Percentiles rank a stretch among this genome's conserved stretches.
phyloP scores from a whole-genome alignment of 2,797 vertebrate species.

The Bryconaethiops microstoma region DNA sequence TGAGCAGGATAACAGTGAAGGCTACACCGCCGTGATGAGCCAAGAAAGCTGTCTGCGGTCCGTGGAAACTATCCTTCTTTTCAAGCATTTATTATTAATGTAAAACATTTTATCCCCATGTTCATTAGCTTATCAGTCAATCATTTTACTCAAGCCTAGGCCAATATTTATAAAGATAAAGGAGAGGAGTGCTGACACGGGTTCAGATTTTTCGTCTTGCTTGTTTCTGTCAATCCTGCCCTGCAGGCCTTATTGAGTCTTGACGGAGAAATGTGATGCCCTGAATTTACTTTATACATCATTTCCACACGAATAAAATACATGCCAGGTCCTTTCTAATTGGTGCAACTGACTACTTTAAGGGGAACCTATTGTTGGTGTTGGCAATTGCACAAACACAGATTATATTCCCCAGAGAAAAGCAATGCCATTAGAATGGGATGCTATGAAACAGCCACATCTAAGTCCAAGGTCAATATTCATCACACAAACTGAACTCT shows the following conservation, averaged over 20 bases:
- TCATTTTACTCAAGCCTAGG: background rate
- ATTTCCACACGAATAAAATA: too few species aligned
- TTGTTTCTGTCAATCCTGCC: background rate
- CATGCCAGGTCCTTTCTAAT: background rate
- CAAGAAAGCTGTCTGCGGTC: background rate
- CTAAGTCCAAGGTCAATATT: too few species aligned
- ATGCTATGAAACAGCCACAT: too few species aligned
- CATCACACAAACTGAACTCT: too few species aligned
- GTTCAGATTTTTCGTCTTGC: background rate
- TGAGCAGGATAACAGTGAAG: background rate
- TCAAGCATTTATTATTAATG: constrained; percentile 2
- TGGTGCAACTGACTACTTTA: background rate
- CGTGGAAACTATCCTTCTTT: background rate
- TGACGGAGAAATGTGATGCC: background rate
- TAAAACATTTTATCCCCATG: background rate
- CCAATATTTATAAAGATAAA: background rate
- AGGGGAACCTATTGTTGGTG: background rate
- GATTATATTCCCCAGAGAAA: too few species aligned
- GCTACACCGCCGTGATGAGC: background rate
- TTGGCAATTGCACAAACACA: background rate
- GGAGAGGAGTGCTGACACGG: background rate
- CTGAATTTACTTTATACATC: background rate
- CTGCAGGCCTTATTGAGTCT: background rate
- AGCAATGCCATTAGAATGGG: too few species aligned
- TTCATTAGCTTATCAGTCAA: background rate